Evolutionary conservation across 2,888 invertebrate genomes (phyloP), one percentile per base, ranked within the genome.

Genomic region (Creontiades dilutus): DNA sequence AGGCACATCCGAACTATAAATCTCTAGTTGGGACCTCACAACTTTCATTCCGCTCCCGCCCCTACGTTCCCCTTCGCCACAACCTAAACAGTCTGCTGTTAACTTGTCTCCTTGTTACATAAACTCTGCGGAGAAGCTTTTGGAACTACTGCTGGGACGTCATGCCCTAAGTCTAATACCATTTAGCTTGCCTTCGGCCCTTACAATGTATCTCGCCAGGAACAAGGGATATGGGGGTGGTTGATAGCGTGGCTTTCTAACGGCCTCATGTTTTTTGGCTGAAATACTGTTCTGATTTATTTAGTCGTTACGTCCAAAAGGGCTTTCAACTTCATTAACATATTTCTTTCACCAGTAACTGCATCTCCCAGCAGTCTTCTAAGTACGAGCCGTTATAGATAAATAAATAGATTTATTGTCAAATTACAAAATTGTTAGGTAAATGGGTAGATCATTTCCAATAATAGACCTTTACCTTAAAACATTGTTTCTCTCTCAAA

Each of bases 1-100:
- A 85, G 85, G 85, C 85, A 85, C 85, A 85, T 85, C 85, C 85
- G 85, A 85, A 85, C 85, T 85, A 85, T 85, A 85, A 85, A 85
- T 85, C 85, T 85, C 46, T 46, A 37, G 85, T 55, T 55, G 61
- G 61, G 78, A 52, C 47, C 82, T 82, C 82, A 52, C 52, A 82
- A 82, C 82, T 82, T 82, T 82, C 82, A 82, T 82, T 82, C 48
- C 52, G 78, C n/a, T 46, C 47, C 78, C n/a, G n/a, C 37, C 78
- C 14, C 47, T 0, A 16, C 52, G 19, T 14, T 7, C 19, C 23
- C 82, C 76, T 13, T 28, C 78, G 19, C 78, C 82, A 23, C 52
- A 52, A 82, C 82, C 82, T 19, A 82, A 82, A 82, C 82, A 82
- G 82, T 52, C 47, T 48, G 82, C 14, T 52, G 82, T 23, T 47